Conservation (phyloP, 2,888 invertebrate genomes). For the Brachycybe producta region DNA sequence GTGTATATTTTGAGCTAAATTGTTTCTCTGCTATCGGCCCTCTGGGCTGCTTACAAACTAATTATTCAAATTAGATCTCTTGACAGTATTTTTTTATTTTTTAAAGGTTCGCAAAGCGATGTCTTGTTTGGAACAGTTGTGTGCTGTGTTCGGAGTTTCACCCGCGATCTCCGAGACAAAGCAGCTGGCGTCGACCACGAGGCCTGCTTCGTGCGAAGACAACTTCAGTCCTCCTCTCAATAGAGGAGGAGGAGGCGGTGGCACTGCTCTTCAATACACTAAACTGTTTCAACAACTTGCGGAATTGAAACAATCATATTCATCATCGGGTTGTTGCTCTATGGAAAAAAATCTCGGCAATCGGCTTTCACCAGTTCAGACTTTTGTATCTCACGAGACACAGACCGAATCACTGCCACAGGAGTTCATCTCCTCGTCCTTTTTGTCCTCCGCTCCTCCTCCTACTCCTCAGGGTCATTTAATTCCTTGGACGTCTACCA, state of each 20-base stretch:
- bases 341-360: background rate
- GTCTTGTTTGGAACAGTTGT: conserved; percentile 3
- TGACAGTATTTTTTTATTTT: background rate
- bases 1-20: too few relatives aligned
- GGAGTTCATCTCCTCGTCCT: too few relatives aligned
- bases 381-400: too few relatives aligned
- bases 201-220: background rate
- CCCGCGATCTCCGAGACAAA: background rate
- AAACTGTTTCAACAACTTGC: too few relatives aligned
- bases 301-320: too few relatives aligned
- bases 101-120: background rate
- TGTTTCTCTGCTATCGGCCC: background rate
- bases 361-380: background rate
- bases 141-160: background rate
- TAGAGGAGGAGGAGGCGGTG: too few relatives aligned
- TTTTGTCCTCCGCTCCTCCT: background rate
- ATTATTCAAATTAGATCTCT: too few relatives aligned
- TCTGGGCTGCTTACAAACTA: too few relatives aligned
- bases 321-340: background rate
- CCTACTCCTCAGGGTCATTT: background rate
- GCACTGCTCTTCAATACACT: too few relatives aligned
- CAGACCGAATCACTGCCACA: too few relatives aligned
- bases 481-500: background rate
- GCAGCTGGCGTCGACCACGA: background rate
- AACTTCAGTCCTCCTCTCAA: background rate